Evolutionary conservation across 1,140 invertebrate species (phyloP).

Genomic region (Drosophila sulfurigaster): DNA sequence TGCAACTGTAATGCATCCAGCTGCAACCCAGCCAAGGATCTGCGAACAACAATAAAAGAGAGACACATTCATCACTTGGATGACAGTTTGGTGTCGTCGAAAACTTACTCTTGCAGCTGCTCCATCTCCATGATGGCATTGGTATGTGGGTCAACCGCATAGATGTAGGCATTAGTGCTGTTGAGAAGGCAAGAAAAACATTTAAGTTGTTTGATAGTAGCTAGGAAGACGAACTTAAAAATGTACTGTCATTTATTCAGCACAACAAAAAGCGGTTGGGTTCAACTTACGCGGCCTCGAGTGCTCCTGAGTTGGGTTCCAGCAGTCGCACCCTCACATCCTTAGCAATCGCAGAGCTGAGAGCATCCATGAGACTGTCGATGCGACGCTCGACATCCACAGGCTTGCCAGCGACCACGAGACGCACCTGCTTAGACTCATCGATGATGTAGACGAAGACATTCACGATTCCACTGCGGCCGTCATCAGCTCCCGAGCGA

Average conservation of each 20-base stretch:
- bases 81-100: constrained; percentile 36
- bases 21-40: constrained; percentile 69
- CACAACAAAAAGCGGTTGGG: too few relatives aligned
- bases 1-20: constrained; percentile 74
- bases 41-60: constrained; percentile 6
- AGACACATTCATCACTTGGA: constrained; percentile 14
- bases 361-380: constrained; percentile 89
- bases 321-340: constrained; percentile 92
- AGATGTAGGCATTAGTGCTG: constrained; percentile 93
- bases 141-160: constrained; percentile 92
- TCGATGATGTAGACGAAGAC: constrained; percentile 94
- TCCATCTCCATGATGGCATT: constrained; percentile 93
- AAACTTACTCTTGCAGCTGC: constrained; percentile 89
- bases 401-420: constrained; percentile 91
- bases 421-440: constrained; percentile 91
- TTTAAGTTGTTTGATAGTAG: background rate
- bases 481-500: constrained; percentile 90
- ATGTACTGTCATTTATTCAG: too few relatives aligned
- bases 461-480: constrained; percentile 92
- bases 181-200: constrained; percentile 16
- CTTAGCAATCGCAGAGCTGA: constrained; percentile 90
- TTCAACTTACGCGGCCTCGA: constrained; percentile 88
- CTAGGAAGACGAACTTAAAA: too few relatives aligned
- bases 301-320: constrained; percentile 89
- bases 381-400: constrained; percentile 90